Evolutionary conservation across 2,888 invertebrate species (phyloP).

Genomic region (Platerodrilus igneus): DNA sequence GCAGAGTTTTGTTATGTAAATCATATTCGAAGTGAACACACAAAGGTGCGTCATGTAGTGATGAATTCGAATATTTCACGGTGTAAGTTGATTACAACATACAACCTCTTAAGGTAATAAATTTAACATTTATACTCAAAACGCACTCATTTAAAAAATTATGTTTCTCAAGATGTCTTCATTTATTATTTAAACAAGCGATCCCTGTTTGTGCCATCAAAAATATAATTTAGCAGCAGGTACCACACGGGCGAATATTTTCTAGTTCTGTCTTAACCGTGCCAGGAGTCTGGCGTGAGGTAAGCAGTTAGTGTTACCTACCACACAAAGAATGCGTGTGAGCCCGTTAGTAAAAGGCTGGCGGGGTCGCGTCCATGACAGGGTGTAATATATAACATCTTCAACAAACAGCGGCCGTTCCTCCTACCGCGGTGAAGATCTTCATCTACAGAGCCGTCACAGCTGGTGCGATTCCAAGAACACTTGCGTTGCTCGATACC

Average conservation of each 20-base stretch:
- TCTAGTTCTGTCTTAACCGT: conserved; percentile 17
- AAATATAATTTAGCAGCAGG: conserved; percentile 12
- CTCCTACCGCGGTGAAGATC: conserved; percentile 40
- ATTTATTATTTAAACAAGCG: too few species aligned
- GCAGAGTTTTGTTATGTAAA: too few species aligned
- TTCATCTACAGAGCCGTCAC: conserved; percentile 35
- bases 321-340: conserved; percentile 39
- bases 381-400: conserved; percentile 44
- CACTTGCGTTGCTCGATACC: conserved; percentile 18
- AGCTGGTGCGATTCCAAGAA: conserved; percentile 40
- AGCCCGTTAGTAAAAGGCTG: conserved; percentile 40
- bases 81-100: too few species aligned
- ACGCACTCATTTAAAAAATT: too few species aligned
- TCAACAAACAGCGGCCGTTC: conserved; percentile 42
- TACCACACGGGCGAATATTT: conserved; percentile 26
- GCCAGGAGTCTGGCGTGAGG: conserved; percentile 24
- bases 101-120: too few species aligned
- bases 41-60: too few species aligned
- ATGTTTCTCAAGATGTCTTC: too few species aligned
- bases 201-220: too few species aligned
- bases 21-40: too few species aligned
- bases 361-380: conserved; percentile 40
- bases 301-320: conserved; percentile 33
- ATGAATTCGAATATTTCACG: too few species aligned
- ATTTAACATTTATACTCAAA: too few species aligned